Conservation (phyloP, 1,140 invertebrate species). For the Pygmarrhopalites habei region DNA sequence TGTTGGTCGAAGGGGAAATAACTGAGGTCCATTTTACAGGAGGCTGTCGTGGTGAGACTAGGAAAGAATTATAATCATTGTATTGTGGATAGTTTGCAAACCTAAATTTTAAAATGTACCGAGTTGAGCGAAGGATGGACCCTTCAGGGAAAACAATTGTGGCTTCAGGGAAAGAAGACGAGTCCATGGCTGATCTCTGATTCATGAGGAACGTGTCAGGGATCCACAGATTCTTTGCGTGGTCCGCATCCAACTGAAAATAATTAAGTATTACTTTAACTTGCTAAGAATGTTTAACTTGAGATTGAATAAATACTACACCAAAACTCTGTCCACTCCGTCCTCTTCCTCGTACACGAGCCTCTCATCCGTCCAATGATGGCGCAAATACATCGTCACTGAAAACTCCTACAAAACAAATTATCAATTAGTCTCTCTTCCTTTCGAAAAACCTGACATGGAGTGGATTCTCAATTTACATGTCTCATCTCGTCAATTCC, state of each 20-base stretch:
- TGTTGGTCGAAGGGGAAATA: constrained; percentile 96
- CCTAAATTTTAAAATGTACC: too few species aligned
- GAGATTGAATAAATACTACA: too few species aligned
- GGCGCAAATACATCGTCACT: constrained; percentile 96
- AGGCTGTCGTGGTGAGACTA: constrained; percentile 92
- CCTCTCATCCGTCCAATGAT: constrained; percentile 85
- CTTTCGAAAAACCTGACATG: too few species aligned
- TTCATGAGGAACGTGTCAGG: constrained; percentile 97
- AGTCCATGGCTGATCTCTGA: constrained; percentile 96
- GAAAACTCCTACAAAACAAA: constrained; percentile 75
- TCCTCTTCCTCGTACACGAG: constrained; percentile 44
- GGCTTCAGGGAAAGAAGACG: constrained; percentile 49
- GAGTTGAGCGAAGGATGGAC: too few species aligned
- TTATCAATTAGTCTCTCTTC: too few species aligned
- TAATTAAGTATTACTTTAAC: not conserved
- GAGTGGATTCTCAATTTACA: too few species aligned
- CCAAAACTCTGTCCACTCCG: too few species aligned
- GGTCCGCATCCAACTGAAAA: constrained; percentile 67
- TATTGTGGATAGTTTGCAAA: too few species aligned
- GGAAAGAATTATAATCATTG: constrained; percentile 81
- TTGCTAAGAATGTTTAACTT: too few species aligned
- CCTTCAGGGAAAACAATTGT: too few species aligned
- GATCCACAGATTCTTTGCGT: constrained; percentile 95
- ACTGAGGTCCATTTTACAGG: constrained; percentile 93
- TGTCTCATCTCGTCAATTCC: too few species aligned